Evolutionary conservation across 1,140 invertebrate genomes (phyloP).

Genomic region (Drosophila bipectinata): DNA sequence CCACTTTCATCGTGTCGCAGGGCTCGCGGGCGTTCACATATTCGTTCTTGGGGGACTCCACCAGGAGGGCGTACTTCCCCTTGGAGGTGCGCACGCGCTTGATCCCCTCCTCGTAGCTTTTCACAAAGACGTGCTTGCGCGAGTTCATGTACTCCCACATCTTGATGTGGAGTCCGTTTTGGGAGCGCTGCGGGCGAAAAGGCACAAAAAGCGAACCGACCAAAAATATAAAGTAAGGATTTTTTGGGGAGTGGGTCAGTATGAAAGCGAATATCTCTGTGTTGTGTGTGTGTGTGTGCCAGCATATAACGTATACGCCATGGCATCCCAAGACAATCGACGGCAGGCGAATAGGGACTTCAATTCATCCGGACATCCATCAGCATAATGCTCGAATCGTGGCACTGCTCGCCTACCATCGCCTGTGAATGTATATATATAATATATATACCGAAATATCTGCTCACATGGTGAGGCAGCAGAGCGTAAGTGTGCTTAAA

Average conservation of each 20-base stretch:
- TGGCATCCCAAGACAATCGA: constrained; percentile 23
- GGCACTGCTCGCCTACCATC: constrained; percentile 18
- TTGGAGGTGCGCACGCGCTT: constrained; percentile 91
- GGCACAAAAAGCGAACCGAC: constrained; percentile 45
- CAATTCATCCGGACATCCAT: constrained; percentile 21
- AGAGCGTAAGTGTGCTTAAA: constrained; percentile 61
- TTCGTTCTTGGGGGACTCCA: constrained; percentile 97
- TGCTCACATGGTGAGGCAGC: constrained; percentile 20
- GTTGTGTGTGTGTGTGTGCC: background rate
- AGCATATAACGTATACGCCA: constrained; percentile 14
- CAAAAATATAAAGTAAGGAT: constrained; percentile 13
- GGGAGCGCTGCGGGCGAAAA: constrained; percentile 89
- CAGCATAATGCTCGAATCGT: constrained; percentile 7
- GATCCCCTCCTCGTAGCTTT: constrained; percentile 93
- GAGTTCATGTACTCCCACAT: constrained; percentile 99
- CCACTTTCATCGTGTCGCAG: constrained; percentile 98
- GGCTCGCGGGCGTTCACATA: constrained; percentile 96
- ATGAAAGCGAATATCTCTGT: background rate
- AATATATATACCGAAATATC: constrained; percentile 18
- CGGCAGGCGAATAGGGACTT: constrained; percentile 13
- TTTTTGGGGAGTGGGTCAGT: constrained; percentile 1
- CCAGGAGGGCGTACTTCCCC: constrained; percentile 96
- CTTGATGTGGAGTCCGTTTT: constrained; percentile 94
- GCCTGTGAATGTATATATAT: constrained; percentile 7
- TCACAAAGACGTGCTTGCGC: constrained; percentile 92